Evolutionary conservation across 2,113 vertebrate species (phyloP).

Genomic region (Ceyx melanurus): DNA sequence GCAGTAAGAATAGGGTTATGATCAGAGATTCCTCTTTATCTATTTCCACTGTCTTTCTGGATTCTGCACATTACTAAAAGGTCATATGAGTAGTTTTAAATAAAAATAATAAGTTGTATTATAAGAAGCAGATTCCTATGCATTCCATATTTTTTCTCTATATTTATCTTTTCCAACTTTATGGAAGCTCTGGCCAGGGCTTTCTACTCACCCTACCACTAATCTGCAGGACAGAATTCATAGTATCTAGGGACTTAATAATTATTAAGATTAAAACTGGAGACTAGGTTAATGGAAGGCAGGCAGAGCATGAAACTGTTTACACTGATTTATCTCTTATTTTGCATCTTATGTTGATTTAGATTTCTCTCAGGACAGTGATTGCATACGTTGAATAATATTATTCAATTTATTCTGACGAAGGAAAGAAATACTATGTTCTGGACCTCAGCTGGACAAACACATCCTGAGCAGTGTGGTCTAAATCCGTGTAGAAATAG

Average conservation of each 20-base stretch:
- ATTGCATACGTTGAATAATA: neutral
- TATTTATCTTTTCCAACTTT: neutral
- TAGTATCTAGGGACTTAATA: neutral
- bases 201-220: neutral
- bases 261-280: neutral
- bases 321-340: neutral
- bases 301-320: neutral
- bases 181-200: neutral
- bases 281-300: neutral
- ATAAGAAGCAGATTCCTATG: neutral
- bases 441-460: neutral
- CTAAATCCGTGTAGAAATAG: neutral
- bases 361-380: neutral
- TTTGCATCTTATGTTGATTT: neutral
- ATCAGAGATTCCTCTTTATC: neutral
- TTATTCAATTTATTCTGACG: neutral
- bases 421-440: neutral
- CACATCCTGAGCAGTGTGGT: neutral
- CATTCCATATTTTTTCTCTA: neutral
- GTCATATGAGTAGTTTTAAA: neutral
- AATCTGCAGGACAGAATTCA: neutral
- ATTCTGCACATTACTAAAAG: neutral
- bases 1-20: neutral
- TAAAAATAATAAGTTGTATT: neutral
- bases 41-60: constrained; percentile 5